Evolutionary conservation across 64 coral and sea anemone genomes (phyloP).

Genomic region (Catalaphyllia jardinei): DNA sequence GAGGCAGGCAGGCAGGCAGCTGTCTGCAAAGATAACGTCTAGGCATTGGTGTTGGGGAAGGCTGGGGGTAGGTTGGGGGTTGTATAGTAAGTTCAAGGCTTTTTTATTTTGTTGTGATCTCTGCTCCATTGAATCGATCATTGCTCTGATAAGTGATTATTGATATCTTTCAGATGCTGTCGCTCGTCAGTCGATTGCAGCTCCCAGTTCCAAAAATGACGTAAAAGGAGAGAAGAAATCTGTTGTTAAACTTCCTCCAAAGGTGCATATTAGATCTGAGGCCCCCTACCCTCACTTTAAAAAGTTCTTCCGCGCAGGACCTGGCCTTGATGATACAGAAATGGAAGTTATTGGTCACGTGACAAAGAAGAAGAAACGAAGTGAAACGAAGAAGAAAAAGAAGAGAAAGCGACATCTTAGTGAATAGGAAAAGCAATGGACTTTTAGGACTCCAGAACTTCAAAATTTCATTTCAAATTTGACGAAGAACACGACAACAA

Average conservation of each 20-base stretch:
- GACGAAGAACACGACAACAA: background rate
- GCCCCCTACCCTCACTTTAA: conserved; percentile 32
- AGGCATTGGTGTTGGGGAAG: too few relatives aligned
- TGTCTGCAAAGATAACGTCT: too few relatives aligned
- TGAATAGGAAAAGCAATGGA: background rate
- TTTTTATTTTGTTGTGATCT: too few relatives aligned
- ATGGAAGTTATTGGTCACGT: conserved; percentile 70
- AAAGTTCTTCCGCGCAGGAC: conserved; percentile 28
- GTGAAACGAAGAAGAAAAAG: conserved; percentile 30
- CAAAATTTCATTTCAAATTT: background rate
- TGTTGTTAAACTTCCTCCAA: background rate
- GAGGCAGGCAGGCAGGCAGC: too few relatives aligned
- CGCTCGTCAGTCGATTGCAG: conserved; percentile 20
- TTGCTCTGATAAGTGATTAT: too few relatives aligned
- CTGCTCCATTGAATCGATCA: too few relatives aligned
- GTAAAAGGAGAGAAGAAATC: conserved; percentile 32
- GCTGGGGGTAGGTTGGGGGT: too few relatives aligned
- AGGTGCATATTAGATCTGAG: conserved; percentile 33
- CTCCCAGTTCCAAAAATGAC: background rate
- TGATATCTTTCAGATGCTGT: conserved; percentile 8
- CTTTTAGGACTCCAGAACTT: background rate
- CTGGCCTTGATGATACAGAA: conserved; percentile 59
- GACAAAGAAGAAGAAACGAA: conserved; percentile 45
- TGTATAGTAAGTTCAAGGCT: too few relatives aligned
- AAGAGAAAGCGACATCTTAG: conserved; percentile 44